These are phyloP conservation scores for Aphrophora alni DNA, from an alignment of 2,888 invertebrate species.

Conservation along the genomic window DNA sequence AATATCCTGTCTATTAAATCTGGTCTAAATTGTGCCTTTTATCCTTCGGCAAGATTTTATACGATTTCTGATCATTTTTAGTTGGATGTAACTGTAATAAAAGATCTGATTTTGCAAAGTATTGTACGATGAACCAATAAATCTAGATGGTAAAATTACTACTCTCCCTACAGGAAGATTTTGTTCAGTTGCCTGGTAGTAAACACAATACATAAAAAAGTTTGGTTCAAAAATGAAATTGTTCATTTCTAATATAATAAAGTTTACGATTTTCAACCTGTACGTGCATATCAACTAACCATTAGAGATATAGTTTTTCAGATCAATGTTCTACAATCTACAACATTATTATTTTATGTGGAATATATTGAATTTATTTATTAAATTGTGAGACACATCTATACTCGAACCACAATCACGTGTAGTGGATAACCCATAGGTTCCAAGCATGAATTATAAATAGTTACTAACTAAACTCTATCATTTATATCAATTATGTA, in stretches of 20 bases:
- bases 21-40: no score
- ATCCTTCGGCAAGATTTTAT: no score
- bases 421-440: not conserved
- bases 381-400: not conserved
- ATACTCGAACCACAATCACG: not conserved
- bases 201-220: slow-evolving; percentile 15
- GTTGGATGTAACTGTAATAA: no score
- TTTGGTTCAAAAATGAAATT: slow-evolving; percentile 18
- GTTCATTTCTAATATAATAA: not conserved
- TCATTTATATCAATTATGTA: not conserved
- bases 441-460: not conserved
- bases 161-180: not conserved
- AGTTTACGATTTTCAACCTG: slow-evolving; percentile 16
- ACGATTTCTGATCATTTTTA: no score
- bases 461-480: not conserved
- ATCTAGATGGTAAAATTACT: slow-evolving; percentile 23
- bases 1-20: no score
- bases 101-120: no score
- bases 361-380: not conserved
- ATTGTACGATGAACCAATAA: slow-evolving; percentile 19
- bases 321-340: slow-evolving; percentile 18
- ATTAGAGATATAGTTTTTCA: slow-evolving; percentile 26
- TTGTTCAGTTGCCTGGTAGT: not conserved
- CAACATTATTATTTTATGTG: slow-evolving; percentile 11
- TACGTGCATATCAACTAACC: slow-evolving; percentile 20